phyloP scores from a whole-genome alignment of 2,797 vertebrate genomes.

The Acanthurus tractus region DNA sequence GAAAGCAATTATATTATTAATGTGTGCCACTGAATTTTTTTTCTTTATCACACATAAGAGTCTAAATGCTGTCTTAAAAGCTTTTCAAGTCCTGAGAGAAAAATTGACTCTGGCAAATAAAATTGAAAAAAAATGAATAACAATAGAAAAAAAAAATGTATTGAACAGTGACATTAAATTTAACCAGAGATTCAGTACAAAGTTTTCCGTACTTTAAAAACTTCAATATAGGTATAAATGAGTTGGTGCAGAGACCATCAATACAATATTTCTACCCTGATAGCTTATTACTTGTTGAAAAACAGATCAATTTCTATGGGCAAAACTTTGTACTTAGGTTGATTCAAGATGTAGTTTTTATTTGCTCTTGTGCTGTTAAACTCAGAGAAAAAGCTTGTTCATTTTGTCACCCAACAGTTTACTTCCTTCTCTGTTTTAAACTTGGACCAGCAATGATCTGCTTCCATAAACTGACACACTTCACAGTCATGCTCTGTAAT shows the following conservation, averaged over 20 bases:
- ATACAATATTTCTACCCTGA: slow-evolving; percentile 3
- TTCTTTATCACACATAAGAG: not conserved
- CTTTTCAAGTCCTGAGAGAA: slow-evolving; percentile 11
- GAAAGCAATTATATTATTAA: not conserved
- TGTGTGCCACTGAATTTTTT: not conserved
- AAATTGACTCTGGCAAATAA: not conserved
- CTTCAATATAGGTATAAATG: not conserved
- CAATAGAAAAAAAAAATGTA: not conserved
- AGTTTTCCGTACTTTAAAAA: not conserved
- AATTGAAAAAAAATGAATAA: not conserved
- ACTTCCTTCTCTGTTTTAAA: not conserved
- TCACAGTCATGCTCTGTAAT: not conserved
- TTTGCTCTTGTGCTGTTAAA: not conserved
- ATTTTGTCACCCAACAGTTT: not conserved
- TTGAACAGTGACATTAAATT: not conserved
- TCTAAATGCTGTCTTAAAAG: not conserved
- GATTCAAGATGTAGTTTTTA: not conserved
- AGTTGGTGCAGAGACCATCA: not conserved
- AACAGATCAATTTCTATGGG: not conserved
- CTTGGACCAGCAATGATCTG: not conserved
- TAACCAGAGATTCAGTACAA: not conserved
- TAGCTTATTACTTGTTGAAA: not conserved
- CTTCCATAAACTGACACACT: not conserved
- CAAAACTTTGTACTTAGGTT: not conserved
- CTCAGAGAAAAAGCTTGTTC: not conserved